Evolutionary conservation across 2,113 vertebrate species (phyloP).

Genomic region (Hassar affinis): DNA sequence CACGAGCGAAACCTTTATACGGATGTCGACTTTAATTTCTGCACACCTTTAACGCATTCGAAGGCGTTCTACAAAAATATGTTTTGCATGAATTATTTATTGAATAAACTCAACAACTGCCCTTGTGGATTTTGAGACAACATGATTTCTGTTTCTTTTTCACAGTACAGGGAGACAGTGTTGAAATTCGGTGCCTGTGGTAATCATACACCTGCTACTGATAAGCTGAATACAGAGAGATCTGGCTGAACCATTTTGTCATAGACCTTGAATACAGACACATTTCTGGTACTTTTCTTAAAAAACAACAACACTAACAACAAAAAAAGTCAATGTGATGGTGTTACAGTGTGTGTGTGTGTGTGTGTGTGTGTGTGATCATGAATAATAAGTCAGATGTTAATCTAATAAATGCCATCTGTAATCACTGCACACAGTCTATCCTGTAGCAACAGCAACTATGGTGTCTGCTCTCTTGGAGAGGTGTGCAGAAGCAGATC

Average conservation of each 20-base stretch:
- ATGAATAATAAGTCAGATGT: background rate
- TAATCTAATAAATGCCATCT: slow-evolving; percentile 1
- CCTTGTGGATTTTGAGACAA: background rate
- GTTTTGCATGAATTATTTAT: background rate
- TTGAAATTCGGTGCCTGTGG: background rate
- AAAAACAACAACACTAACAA: background rate
- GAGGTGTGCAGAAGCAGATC: slow-evolving; percentile 33
- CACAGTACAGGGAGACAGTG: background rate
- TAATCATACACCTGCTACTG: background rate
- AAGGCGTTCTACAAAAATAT: background rate
- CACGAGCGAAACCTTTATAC: background rate
- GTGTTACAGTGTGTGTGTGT: background rate
- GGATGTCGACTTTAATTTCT: background rate
- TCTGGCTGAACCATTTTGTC: background rate
- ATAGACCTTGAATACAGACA: background rate
- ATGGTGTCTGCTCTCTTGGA: slow-evolving; percentile 30
- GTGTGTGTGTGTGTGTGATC: background rate
- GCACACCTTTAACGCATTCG: background rate
- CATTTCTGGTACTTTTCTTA: background rate
- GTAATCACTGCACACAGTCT: background rate
- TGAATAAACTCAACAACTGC: background rate
- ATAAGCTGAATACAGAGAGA: background rate
- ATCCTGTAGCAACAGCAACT: slow-evolving; percentile 7
- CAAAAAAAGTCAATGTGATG: background rate
- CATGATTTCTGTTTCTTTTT: background rate